phyloP scores from a whole-genome alignment of 1,140 invertebrate genomes.

The Philotrypesis tridentata region DNA sequence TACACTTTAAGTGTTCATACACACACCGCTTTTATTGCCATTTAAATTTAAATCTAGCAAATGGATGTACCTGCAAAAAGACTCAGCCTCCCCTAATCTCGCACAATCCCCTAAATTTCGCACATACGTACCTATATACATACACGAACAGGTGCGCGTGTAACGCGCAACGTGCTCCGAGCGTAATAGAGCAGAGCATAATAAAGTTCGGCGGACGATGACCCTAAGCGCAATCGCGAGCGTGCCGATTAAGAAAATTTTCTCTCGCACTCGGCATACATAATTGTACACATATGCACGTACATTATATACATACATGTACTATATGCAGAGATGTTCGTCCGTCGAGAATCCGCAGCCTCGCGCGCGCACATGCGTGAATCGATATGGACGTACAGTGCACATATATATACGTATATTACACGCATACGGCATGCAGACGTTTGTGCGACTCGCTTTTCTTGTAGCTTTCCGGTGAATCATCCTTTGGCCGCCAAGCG shows the following conservation, averaged over 20 bases:
- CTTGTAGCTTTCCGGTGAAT: constrained; percentile 42
- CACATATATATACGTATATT: constrained; percentile 5
- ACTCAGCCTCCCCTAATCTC: not conserved
- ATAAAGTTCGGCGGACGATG: not conserved
- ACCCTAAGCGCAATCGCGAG: not conserved
- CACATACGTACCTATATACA: not conserved
- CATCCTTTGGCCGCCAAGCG: constrained; percentile 13
- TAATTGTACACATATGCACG: too few species aligned
- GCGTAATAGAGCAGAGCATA: not conserved
- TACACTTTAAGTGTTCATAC: too few species aligned
- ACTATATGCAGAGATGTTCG: not conserved
- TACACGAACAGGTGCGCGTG: not conserved
- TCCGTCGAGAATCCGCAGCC: constrained; percentile 1
- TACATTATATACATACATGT: not conserved
- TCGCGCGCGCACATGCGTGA: constrained; percentile 31
- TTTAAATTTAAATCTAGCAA: too few species aligned
- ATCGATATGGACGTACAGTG: constrained; percentile 27
- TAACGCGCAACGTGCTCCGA: not conserved
- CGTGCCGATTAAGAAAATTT: constrained; percentile 41
- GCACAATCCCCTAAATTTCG: not conserved
- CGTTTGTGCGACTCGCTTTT: too few species aligned
- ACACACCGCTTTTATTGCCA: too few species aligned
- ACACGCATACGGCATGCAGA: too few species aligned
- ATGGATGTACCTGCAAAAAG: too few species aligned
- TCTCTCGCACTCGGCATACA: not conserved